Evolutionary conservation across 2,113 vertebrate species (phyloP).

Genomic region (Grallaria varia): DNA sequence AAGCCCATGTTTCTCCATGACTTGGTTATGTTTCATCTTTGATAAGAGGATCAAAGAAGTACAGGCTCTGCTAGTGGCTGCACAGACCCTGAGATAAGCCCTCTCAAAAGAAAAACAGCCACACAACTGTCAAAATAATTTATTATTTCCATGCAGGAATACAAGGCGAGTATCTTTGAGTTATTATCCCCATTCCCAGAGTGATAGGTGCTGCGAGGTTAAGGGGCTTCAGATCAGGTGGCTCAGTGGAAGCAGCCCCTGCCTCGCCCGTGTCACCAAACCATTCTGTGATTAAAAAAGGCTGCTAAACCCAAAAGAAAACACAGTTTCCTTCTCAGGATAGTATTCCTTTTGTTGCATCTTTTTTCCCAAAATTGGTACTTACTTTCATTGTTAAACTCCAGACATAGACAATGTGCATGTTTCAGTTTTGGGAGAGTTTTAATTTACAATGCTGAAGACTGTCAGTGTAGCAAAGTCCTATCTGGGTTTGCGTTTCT

Average conservation of each 20-base stretch:
- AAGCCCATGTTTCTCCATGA: background rate
- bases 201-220: background rate
- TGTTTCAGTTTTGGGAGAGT: conserved; percentile 14
- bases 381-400: conserved; percentile 29
- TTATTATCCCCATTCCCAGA: background rate
- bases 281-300: conserved; percentile 20
- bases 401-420: background rate
- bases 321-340: conserved; percentile 11
- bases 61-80: background rate
- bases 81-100: background rate
- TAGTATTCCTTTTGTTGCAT: background rate
- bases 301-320: conserved; percentile 38
- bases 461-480: background rate
- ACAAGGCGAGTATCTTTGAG: background rate
- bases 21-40: background rate
- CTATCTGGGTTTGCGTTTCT: conserved; percentile 86
- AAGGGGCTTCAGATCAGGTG: background rate
- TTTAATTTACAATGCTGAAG: background rate
- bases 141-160: conserved; percentile 64
- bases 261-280: background rate
- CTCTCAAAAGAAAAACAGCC: background rate
- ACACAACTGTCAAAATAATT: conserved; percentile 67
- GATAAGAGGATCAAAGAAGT: background rate
- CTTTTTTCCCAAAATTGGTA: background rate
- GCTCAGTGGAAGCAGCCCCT: background rate